Conservation (phyloP, 2,888 invertebrate species). For the Eulithis prunata region DNA sequence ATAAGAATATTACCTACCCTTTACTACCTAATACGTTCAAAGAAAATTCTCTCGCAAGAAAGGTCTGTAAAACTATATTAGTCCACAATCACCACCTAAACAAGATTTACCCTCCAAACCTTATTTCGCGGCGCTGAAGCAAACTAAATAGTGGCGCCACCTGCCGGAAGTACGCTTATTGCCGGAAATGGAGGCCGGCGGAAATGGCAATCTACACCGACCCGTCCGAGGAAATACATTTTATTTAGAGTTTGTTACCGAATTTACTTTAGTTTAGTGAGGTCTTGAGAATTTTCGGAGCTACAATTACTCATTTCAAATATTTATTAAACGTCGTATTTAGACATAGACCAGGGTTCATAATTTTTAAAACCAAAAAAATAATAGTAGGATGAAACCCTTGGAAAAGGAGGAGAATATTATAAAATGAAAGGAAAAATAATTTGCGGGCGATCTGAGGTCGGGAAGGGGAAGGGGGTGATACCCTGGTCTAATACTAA, state of each 20-base stretch:
- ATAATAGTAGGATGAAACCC: too few relatives aligned
- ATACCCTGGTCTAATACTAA: too few relatives aligned
- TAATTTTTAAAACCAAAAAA: too few relatives aligned
- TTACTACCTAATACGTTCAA: background rate
- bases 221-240: conserved; percentile 15
- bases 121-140: conserved; percentile 44
- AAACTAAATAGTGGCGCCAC: conserved; percentile 22
- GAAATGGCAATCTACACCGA: conserved; percentile 23
- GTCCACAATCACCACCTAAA: conserved; percentile 14
- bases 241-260: conserved; percentile 9
- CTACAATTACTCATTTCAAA: too few relatives aligned
- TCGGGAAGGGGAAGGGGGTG: too few relatives aligned
- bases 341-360: too few relatives aligned
- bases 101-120: conserved; percentile 42
- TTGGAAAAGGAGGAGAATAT: too few relatives aligned
- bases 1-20: too few relatives aligned
- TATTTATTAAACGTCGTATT: too few relatives aligned
- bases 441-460: too few relatives aligned
- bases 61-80: conserved; percentile 5
- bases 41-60: conserved; percentile 2
- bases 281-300: too few relatives aligned
- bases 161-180: conserved; percentile 31
- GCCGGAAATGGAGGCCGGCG: conserved; percentile 26
- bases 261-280: background rate
- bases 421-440: too few relatives aligned